phyloP scores from a whole-genome alignment of 2,888 invertebrate genomes.

The Ephialtes manifestator region DNA sequence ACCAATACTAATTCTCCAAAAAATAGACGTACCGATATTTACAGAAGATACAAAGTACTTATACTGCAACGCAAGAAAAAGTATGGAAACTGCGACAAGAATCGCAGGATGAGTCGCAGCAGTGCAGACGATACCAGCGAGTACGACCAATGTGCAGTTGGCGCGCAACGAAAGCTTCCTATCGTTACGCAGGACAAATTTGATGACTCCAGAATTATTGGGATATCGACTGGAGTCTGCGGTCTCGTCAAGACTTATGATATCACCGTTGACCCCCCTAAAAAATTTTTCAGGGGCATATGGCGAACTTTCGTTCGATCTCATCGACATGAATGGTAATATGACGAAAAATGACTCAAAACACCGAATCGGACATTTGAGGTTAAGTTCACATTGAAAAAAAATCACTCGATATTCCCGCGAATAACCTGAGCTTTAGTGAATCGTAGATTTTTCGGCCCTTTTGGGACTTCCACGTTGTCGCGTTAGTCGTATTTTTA shows the following conservation, averaged over 20 bases:
- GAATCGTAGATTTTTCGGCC: neutral
- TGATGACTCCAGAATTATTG: slow-evolving; percentile 59
- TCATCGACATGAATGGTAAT: slow-evolving; percentile 69
- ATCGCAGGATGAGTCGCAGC: slow-evolving; percentile 26
- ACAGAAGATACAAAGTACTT: slow-evolving; percentile 73
- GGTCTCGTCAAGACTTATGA: slow-evolving; percentile 65
- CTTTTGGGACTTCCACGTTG: neutral
- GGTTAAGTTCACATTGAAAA: neutral
- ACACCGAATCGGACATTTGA: neutral
- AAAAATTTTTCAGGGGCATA: slow-evolving; percentile 64
- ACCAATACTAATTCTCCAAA: neutral
- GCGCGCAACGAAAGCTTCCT: slow-evolving; percentile 45
- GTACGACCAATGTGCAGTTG: slow-evolving; percentile 35
- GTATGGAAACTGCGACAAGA: slow-evolving; percentile 51
- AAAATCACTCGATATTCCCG: neutral
- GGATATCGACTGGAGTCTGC: slow-evolving; percentile 53
- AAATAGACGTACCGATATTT: slow-evolving; percentile 75
- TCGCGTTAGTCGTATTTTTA: neutral
- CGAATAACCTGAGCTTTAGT: neutral
- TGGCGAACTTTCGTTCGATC: slow-evolving; percentile 42
- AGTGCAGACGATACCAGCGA: slow-evolving; percentile 22
- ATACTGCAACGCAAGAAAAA: slow-evolving; percentile 72
- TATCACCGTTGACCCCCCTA: slow-evolving; percentile 70
- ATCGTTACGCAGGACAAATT: slow-evolving; percentile 66
- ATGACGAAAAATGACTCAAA: slow-evolving; percentile 20